Conservation (phyloP, 1,140 invertebrate genomes). For the Apis cerana region DNA sequence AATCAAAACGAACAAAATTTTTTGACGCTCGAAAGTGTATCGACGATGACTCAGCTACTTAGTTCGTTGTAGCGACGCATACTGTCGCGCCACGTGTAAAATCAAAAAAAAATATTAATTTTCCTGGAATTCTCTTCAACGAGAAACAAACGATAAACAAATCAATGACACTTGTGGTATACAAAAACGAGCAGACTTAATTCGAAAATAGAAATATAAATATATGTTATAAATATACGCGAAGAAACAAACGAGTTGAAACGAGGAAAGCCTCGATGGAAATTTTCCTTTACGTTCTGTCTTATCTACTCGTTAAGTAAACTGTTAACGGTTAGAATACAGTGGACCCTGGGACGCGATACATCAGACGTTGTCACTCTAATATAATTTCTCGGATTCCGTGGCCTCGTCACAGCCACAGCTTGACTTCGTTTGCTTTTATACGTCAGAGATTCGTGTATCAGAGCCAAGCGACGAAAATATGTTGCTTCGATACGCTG, state of each 20-base stretch:
- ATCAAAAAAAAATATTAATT: slow-evolving; percentile 11
- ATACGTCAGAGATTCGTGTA: slow-evolving; percentile 50
- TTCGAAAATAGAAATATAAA: background rate
- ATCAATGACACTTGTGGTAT: background rate
- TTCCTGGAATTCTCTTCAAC: background rate
- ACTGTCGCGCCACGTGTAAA: slow-evolving; percentile 9
- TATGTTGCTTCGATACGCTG: slow-evolving; percentile 29
- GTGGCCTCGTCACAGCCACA: background rate
- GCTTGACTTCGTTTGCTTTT: slow-evolving; percentile 28
- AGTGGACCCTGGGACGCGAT: slow-evolving; percentile 38
- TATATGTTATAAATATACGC: background rate
- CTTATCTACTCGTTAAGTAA: slow-evolving; percentile 46
- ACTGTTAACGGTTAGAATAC: slow-evolving; percentile 43
- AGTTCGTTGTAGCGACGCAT: background rate
- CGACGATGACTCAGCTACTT: slow-evolving; percentile 16
- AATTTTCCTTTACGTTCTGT: slow-evolving; percentile 46
- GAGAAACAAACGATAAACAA: background rate
- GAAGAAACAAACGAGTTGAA: background rate
- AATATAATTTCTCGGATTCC: slow-evolving; percentile 31
- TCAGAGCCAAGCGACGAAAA: slow-evolving; percentile 43
- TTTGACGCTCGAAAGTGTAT: slow-evolving; percentile 10
- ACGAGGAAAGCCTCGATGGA: slow-evolving; percentile 27
- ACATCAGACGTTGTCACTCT: slow-evolving; percentile 34
- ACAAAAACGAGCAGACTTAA: background rate
- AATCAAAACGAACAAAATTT: slow-evolving; percentile 35